Conservation (phyloP, 1,140 invertebrate genomes). For the Zelostemma sp. region DNA sequence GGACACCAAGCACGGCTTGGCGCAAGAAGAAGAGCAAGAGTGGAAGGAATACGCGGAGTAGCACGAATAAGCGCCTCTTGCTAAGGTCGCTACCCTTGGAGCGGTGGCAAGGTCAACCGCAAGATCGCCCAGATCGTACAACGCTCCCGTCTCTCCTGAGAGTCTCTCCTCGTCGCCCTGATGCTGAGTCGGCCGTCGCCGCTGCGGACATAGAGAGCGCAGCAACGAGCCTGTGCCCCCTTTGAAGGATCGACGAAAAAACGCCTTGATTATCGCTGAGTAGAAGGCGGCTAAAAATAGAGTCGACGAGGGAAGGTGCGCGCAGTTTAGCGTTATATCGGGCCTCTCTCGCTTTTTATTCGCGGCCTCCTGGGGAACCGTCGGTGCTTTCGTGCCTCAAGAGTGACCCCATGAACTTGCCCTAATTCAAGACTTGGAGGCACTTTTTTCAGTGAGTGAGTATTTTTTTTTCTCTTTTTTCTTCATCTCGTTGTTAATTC, state of each 20-base stretch:
- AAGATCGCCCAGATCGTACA: conserved; percentile 58
- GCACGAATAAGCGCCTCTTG: conserved; percentile 50
- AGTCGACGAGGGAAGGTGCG: neutral
- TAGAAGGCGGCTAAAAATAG: neutral
- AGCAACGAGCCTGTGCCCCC: conserved; percentile 12
- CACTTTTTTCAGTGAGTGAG: conserved; percentile 26
- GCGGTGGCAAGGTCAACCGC: conserved; percentile 65
- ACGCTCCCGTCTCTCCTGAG: conserved; percentile 49
- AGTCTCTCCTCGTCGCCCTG: conserved; percentile 35
- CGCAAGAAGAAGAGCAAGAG: conserved; percentile 50
- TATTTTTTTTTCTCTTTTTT: neutral
- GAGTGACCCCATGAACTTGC: conserved; percentile 40
- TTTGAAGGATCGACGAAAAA: neutral
- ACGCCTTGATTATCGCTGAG: neutral
- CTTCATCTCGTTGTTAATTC: neutral
- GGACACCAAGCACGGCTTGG: conserved; percentile 41
- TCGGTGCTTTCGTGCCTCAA: conserved; percentile 16
- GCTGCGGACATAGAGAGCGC: conserved; percentile 23
- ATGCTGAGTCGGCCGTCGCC: conserved; percentile 35
- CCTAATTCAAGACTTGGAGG: conserved; percentile 10
- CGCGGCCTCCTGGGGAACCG: neutral
- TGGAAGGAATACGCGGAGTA: conserved; percentile 45
- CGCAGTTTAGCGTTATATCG: neutral
- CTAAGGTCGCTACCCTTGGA: conserved; percentile 65
- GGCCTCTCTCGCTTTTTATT: neutral